Evolutionary conservation across 1,140 invertebrate genomes (phyloP), one percentile per base, ranked within the genome.

Genomic region (Trichoplusia ni): DNA sequence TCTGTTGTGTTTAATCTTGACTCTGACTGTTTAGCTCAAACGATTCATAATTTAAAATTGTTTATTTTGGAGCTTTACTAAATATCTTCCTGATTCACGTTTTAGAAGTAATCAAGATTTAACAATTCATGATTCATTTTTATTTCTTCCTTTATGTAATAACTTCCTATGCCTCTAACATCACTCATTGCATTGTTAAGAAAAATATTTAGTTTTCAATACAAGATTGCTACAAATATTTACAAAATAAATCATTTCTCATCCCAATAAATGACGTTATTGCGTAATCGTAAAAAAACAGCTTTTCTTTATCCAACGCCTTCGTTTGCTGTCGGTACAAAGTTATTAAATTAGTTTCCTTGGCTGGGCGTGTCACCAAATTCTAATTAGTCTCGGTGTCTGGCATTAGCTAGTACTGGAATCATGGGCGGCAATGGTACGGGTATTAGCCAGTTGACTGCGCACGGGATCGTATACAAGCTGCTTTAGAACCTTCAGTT

Each of bases 311-410:
- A 25, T n/a, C n/a, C n/a, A 35, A 14, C 3, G 33, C 35, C 70
- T 49, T 71, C 60, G 64, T 79, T 1, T 58, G 76, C 71, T 44
- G 53, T 73, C 79, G 6, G 76, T 89, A 83, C 77, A 67, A 58
- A 79, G 66, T 73, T 73, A 14, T 47, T 58, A 78, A 82, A 79
- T 81, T 66, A 76, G 65, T 66, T 69, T 47, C 65, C 67, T 64
- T 16, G 46, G 64, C 60, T 66, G 74, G 81, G 78, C 82, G 81
- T 87, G 86, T 86, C 82, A 79, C 79, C 81, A 85, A 82, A 86
- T 85, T 89, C 82, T 90, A 90, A 90, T 90, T 90, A 87, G 81
- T 79, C 68, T 49, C 75, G 77, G 87, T 90, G 84, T 82, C 85
- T 84, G 87, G 86, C 66, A 78, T 85, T 74, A 86, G 78, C 70